Conservation (phyloP, 2,888 invertebrate species). For the Ennomos quercinarius region DNA sequence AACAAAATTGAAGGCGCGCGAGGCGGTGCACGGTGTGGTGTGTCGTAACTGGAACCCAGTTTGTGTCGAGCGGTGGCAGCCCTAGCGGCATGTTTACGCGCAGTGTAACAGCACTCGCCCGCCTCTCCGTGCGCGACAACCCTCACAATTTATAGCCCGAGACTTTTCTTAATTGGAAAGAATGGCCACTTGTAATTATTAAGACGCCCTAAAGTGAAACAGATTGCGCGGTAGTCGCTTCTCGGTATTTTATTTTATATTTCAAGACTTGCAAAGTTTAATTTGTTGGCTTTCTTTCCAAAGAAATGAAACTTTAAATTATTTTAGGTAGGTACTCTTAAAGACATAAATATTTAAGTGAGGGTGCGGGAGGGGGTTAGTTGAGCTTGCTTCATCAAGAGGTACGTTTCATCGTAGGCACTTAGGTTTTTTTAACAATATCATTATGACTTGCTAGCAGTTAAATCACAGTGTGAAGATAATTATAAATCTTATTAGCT, state of each 20-base stretch:
- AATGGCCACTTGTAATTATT: constrained; percentile 86
- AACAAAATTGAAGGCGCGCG: constrained; percentile 59
- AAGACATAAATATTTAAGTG: constrained; percentile 22
- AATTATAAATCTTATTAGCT: too few species aligned
- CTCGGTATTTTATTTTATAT: constrained; percentile 65
- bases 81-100: constrained; percentile 77
- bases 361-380: constrained; percentile 3
- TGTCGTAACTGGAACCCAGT: constrained; percentile 37
- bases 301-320: constrained; percentile 48
- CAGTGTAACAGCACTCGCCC: constrained; percentile 65
- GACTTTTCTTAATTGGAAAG: constrained; percentile 85
- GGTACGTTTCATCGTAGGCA: too few species aligned
- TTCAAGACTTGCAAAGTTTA: constrained; percentile 57
- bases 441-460: too few species aligned
- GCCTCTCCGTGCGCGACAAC: constrained; percentile 65
- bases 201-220: constrained; percentile 85
- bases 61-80: constrained; percentile 58
- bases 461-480: too few species aligned
- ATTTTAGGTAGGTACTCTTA: constrained; percentile 27
- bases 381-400: background rate
- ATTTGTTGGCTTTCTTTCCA: constrained; percentile 52
- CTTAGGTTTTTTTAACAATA: too few species aligned
- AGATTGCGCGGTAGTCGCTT: constrained; percentile 79
- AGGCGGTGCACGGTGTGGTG: background rate
- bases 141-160: constrained; percentile 82